phyloP scores from a whole-genome alignment of 1,140 invertebrate genomes.

The Nomia melanderi region DNA sequence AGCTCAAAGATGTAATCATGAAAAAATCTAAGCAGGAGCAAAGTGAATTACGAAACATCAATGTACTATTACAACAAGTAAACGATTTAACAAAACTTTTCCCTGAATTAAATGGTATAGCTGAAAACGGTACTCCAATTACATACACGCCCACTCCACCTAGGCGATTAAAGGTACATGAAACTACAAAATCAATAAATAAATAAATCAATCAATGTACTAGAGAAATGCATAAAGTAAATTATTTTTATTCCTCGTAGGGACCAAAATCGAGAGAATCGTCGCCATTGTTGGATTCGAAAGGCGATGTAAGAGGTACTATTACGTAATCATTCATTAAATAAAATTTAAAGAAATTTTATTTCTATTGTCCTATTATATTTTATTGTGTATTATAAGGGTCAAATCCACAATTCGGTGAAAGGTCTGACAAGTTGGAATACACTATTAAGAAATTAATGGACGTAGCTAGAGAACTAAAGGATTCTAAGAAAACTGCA shows the following conservation, averaged over 20 bases:
- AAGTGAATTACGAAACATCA: slow-evolving; percentile 85
- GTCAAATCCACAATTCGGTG: slow-evolving; percentile 46
- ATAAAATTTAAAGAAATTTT: neutral
- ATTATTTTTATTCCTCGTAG: slow-evolving; percentile 63
- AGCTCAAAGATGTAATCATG: slow-evolving; percentile 81
- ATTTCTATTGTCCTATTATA: slow-evolving; percentile 19
- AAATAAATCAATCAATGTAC: neutral
- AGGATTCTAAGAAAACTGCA: slow-evolving; percentile 75
- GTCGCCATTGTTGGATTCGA: slow-evolving; percentile 82
- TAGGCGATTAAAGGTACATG: slow-evolving; percentile 79
- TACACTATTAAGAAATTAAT: slow-evolving; percentile 77
- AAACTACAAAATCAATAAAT: neutral
- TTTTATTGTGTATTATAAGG: slow-evolving; percentile 32
- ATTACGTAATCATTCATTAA: slow-evolving; percentile 8
- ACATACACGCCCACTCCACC: slow-evolving; percentile 82
- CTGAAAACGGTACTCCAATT: slow-evolving; percentile 69
- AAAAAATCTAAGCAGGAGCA: slow-evolving; percentile 82
- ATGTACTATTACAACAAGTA: slow-evolving; percentile 87
- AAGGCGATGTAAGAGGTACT: slow-evolving; percentile 77
- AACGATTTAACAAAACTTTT: slow-evolving; percentile 88
- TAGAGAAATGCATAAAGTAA: neutral
- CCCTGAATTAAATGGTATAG: slow-evolving; percentile 82
- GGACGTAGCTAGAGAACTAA: slow-evolving; percentile 76
- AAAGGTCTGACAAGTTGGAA: slow-evolving; percentile 76
- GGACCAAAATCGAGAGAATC: slow-evolving; percentile 83